Conservation (phyloP, 2,888 invertebrate genomes). For the Dendrolimus pini region DNA sequence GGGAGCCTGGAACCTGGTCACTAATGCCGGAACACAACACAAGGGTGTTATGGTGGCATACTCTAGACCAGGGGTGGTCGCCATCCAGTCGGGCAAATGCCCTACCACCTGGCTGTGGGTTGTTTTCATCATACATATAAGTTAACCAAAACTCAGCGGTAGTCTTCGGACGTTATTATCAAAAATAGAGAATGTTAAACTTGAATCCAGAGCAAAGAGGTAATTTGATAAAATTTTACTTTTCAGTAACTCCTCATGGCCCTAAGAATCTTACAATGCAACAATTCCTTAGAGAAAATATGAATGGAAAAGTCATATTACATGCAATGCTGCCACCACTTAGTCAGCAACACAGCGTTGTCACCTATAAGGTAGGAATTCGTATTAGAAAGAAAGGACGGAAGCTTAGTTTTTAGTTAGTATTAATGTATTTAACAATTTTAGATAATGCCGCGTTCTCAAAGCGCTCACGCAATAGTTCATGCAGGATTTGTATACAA, state of each 20-base stretch:
- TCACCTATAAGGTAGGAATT: constrained; percentile 73
- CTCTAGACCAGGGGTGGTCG: too few relatives aligned
- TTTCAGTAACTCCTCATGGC: constrained; percentile 27
- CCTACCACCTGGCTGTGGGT: too few relatives aligned
- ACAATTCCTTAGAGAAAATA: constrained; percentile 42
- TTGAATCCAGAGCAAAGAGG: not conserved
- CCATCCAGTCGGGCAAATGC: too few relatives aligned
- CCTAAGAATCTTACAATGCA: constrained; percentile 33
- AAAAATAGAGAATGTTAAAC: not conserved
- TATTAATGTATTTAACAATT: too few relatives aligned
- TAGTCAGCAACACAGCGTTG: constrained; percentile 56
- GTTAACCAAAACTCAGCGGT: too few relatives aligned
- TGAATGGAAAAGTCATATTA: constrained; percentile 25
- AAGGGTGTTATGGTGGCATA: too few relatives aligned
- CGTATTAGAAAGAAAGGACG: constrained; percentile 6
- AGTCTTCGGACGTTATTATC: too few relatives aligned
- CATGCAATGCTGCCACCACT: constrained; percentile 52
- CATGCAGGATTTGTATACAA: constrained; percentile 83
- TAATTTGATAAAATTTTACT: not conserved
- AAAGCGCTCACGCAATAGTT: constrained; percentile 84
- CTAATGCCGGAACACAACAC: too few relatives aligned
- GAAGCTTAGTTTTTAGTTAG: too few relatives aligned
- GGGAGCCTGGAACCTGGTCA: too few relatives aligned
- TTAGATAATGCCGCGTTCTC: constrained; percentile 82
- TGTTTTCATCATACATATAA: too few relatives aligned